Percentiles rank a stretch among this genome's conserved stretches.
Conservation (phyloP, 2,888 invertebrate species). For the Aromia moschata region DNA sequence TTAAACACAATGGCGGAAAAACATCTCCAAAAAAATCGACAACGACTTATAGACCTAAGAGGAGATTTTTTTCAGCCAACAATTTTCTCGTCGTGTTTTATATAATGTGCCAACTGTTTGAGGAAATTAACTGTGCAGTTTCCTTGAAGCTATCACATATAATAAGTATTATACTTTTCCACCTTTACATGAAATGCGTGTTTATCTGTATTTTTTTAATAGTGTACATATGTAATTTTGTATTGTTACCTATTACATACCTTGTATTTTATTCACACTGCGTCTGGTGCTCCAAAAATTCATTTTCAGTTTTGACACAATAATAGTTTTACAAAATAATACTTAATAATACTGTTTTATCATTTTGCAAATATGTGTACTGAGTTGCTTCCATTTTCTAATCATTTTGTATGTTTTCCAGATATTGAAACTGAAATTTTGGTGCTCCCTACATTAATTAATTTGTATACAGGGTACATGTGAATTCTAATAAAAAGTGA, state of each 20-base stretch:
- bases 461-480: background rate
- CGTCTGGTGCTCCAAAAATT: too few species aligned
- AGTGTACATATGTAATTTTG: slow-evolving; percentile 14
- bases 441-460: too few species aligned
- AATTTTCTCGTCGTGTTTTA: background rate
- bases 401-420: too few species aligned
- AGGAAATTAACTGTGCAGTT: background rate
- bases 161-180: slow-evolving; percentile 9
- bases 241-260: background rate
- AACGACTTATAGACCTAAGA: background rate
- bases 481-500: background rate
- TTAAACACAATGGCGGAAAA: background rate
- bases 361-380: too few species aligned
- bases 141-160: background rate
- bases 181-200: slow-evolving; percentile 7
- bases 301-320: too few species aligned
- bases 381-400: too few species aligned
- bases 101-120: slow-evolving; percentile 14
- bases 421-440: too few species aligned
- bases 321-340: too few species aligned
- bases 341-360: too few species aligned
- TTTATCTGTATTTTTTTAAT: slow-evolving; percentile 18
- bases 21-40: background rate
- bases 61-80: background rate
- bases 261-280: too few species aligned